A percentile compares a stretch with the other conserved stretches of the same genome.
Evolutionary conservation across 2,888 invertebrate species (phyloP).

Genomic region (Heliconius erato): DNA sequence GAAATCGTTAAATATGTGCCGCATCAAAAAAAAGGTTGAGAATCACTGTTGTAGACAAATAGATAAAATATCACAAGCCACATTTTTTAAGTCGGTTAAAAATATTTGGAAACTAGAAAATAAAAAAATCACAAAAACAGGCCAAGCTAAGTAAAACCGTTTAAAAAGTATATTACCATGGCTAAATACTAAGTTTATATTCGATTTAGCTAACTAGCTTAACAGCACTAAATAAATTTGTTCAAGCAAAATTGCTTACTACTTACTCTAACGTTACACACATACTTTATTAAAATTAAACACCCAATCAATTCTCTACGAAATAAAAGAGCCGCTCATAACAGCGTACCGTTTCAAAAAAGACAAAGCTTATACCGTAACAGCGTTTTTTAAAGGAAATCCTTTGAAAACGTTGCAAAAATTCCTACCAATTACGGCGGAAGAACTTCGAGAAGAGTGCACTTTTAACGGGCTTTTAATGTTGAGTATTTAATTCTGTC

Average conservation of each 20-base stretch:
- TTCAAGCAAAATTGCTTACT: neutral
- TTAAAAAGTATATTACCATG: neutral
- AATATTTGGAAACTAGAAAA: no score
- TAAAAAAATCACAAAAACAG: no score
- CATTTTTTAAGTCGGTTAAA: no score
- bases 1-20: no score
- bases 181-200: neutral
- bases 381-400: constrained; percentile 24
- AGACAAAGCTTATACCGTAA: constrained; percentile 1
- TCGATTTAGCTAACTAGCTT: neutral
- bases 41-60: no score
- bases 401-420: constrained; percentile 38
- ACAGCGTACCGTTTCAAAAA: constrained; percentile 13
- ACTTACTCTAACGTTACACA: neutral
- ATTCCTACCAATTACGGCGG: constrained; percentile 39
- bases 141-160: no score
- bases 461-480: constrained; percentile 37
- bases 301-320: constrained; percentile 8
- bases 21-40: no score
- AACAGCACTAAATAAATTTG: neutral
- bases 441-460: constrained; percentile 36
- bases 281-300: neutral
- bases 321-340: neutral
- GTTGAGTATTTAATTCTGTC: constrained; percentile 45
- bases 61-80: no score